A percentile compares a stretch with the other conserved stretches of the same genome.
These are phyloP conservation scores for Pseudanteris insignis DNA, from an alignment of 2,888 invertebrate genomes.

Conservation along the genomic window DNA sequence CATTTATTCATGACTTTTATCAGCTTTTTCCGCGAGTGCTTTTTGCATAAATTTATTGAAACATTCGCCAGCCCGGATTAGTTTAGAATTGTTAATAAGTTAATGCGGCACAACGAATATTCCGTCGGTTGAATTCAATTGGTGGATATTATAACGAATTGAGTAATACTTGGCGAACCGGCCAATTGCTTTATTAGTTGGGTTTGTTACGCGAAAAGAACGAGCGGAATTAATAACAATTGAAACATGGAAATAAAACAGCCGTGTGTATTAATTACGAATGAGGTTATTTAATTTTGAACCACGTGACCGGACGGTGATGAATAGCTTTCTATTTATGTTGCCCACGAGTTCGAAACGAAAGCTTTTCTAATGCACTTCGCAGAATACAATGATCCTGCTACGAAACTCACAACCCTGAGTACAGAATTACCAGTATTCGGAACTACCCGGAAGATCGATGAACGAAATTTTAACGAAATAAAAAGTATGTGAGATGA, in stretches of 20 bases:
- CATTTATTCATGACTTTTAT: too few species aligned
- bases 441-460: constrained; percentile 60
- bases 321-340: constrained; percentile 58
- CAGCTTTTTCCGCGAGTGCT: too few species aligned
- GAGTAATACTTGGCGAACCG: not conserved
- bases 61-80: not conserved
- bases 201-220: constrained; percentile 10
- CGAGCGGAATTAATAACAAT: too few species aligned
- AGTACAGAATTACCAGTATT: constrained; percentile 63
- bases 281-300: constrained; percentile 34
- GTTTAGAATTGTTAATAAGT: not conserved
- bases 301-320: constrained; percentile 48
- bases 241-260: too few species aligned
- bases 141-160: constrained; percentile 3
- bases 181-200: constrained; percentile 2
- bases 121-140: constrained; percentile 6
- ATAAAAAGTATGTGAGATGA: constrained; percentile 17
- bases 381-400: constrained; percentile 37
- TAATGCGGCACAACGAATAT: not conserved
- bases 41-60: too few species aligned
- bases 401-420: constrained; percentile 54
- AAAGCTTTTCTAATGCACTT: constrained; percentile 49
- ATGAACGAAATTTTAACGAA: constrained; percentile 50
- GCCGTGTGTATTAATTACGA: constrained; percentile 19
- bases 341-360: constrained; percentile 49